Conservation (phyloP, 2,797 vertebrate species). For the Pseudochromis fuscus region DNA sequence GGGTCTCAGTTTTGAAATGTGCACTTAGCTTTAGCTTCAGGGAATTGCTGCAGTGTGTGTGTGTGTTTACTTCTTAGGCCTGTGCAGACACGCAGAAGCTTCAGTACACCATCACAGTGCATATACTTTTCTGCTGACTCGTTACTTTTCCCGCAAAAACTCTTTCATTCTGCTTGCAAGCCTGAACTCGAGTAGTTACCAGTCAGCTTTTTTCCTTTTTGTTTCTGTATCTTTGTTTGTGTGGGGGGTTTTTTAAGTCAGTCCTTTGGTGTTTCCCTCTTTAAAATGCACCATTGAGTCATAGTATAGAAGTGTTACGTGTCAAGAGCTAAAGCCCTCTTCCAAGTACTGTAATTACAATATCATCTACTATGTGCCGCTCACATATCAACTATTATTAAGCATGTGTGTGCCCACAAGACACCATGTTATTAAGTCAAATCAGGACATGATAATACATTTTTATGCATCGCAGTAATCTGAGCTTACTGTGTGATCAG, state of each 20-base stretch:
- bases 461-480: neutral
- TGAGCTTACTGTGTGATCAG: too few species aligned
- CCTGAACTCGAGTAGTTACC: conserved; percentile 23
- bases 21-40: neutral
- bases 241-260: conserved; percentile 11
- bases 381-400: neutral
- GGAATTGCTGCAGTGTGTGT: neutral
- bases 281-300: conserved; percentile 21
- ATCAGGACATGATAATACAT: neutral
- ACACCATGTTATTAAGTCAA: neutral
- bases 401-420: neutral
- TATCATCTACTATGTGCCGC: neutral
- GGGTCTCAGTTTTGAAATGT: neutral
- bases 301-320: conserved; percentile 1
- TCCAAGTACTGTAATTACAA: neutral
- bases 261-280: conserved; percentile 32
- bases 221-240: conserved; percentile 11
- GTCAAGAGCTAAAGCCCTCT: conserved; percentile 7
- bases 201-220: conserved; percentile 32
- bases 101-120: neutral
- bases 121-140: conserved; percentile 57
- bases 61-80: conserved; percentile 12
- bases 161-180: conserved; percentile 43
- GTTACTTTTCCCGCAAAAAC: conserved; percentile 31
- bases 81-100: conserved; percentile 58